Evolutionary conservation across 2,797 vertebrate species (phyloP).

Genomic region (Acrossocheilus wenchowensis): DNA sequence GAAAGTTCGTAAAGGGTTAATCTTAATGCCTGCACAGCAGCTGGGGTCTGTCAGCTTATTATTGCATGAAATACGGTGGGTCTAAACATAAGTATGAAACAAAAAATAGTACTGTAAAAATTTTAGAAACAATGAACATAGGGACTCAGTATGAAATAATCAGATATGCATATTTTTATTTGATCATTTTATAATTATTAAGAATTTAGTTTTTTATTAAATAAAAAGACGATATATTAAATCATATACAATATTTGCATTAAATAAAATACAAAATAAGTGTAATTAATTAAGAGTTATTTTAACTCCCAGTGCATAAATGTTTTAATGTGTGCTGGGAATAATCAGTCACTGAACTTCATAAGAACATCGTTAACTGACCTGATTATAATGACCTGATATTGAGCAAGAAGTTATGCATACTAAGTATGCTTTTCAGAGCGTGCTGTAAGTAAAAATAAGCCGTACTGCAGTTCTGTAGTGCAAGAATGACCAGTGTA

Average conservation of each 20-base stretch:
- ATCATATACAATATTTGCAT: neutral
- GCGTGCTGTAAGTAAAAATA: neutral
- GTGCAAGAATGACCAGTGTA: neutral
- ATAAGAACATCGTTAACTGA: slow-evolving; percentile 34
- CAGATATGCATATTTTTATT: neutral
- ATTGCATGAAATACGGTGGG: neutral
- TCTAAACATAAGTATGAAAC: neutral
- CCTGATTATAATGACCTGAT: slow-evolving; percentile 45
- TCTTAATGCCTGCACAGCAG: neutral
- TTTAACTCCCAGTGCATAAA: neutral
- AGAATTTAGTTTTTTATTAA: neutral
- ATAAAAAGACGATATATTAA: neutral
- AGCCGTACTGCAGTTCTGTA: neutral
- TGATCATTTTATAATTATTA: neutral
- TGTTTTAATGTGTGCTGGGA: neutral
- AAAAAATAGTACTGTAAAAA: neutral
- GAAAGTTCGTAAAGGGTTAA: neutral
- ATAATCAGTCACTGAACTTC: slow-evolving; percentile 17
- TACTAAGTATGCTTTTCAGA: neutral
- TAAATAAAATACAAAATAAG: too few species aligned
- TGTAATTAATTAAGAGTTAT: neutral
- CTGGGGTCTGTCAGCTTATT: neutral
- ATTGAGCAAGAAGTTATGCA: slow-evolving; percentile 36
- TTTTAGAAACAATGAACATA: neutral
- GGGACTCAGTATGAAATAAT: neutral